Base-by-base conservation (phyloP, 2,888 invertebrate species). In the Acanthosoma haemorrhoidale region DNA sequence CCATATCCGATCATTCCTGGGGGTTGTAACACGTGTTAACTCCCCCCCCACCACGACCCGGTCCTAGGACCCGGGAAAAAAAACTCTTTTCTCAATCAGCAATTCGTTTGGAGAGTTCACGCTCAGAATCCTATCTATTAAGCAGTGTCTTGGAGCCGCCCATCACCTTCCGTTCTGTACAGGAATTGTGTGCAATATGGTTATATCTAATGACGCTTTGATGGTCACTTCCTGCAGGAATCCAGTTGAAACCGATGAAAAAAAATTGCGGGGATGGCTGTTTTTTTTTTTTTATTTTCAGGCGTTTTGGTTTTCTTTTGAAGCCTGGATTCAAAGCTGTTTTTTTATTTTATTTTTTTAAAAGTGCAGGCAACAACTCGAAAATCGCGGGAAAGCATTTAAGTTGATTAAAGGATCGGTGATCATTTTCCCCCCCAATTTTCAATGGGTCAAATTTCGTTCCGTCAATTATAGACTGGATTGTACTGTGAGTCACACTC, bases 21-120 rank as follows among this genome's bases (percentile, higher is more conserved):
- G 51, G 51, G 51, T 51, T 51, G 51, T 51, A 51, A 51, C 51
- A 51, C 51, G 51, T 51, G 51, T 51, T 51, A n/a, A n/a, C n/a
- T n/a, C n/a, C n/a, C n/a, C n/a, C n/a, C n/a, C n/a, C n/a, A n/a
- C n/a, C n/a, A n/a, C n/a, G 51, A 51, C 51, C 51, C 5, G 25
- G 25, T 4, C n/a, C n/a, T 51, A 25, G 51, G 25, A 51, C 21
- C 51, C 51, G 25, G 11, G 8, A 51, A 51, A 41, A 41, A 18
- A 51, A 51, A 25, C 13, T 13, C 3, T 51, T 25, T 51, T 51
- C 51, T 51, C 51, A 51, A 51, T 51, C 25, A 51, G 21, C 51
- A 51, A 51, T 51, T 51, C 21, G 51, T 21, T 6, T 13, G 25
- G n/a, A 25, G 13, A 25, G 13, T 25, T 6, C 51, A 51, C 13